Evolutionary conservation across 2,888 invertebrate genomes (phyloP).

Genomic region (Schizotus pectinicornis): DNA sequence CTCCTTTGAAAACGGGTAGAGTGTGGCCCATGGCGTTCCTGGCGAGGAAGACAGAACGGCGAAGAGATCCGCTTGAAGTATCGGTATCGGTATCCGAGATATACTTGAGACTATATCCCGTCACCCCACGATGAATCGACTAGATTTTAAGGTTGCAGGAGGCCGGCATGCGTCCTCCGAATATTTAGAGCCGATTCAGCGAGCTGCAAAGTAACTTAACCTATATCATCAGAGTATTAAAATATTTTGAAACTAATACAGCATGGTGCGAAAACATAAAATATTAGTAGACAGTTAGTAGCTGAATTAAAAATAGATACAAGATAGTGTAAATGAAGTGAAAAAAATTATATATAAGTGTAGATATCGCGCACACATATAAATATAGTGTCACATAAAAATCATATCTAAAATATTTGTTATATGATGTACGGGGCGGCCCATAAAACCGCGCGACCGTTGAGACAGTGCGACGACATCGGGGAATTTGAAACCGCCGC

Average conservation of each 20-base stretch:
- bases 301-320: slow-evolving; percentile 38
- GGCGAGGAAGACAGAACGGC: slow-evolving; percentile 6
- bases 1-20: slow-evolving; percentile 23
- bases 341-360: slow-evolving; percentile 42
- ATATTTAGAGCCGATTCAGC: too few species aligned
- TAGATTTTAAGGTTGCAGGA: too few species aligned
- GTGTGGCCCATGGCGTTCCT: too few species aligned
- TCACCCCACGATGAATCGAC: background rate
- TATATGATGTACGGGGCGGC: slow-evolving; percentile 41
- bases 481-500: slow-evolving; percentile 18
- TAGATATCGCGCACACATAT: slow-evolving; percentile 54
- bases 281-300: slow-evolving; percentile 27
- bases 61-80: slow-evolving; percentile 18
- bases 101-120: slow-evolving; percentile 53
- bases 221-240: slow-evolving; percentile 17
- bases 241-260: slow-evolving; percentile 26
- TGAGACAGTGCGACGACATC: slow-evolving; percentile 24
- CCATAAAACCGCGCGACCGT: slow-evolving; percentile 32
- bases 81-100: slow-evolving; percentile 41
- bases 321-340: slow-evolving; percentile 42
- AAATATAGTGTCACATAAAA: slow-evolving; percentile 51
- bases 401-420: slow-evolving; percentile 52
- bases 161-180: too few species aligned
- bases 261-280: slow-evolving; percentile 37
- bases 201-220: too few species aligned